Base-by-base conservation (phyloP, 2,888 invertebrate species). In the Cylloceria caligata region DNA sequence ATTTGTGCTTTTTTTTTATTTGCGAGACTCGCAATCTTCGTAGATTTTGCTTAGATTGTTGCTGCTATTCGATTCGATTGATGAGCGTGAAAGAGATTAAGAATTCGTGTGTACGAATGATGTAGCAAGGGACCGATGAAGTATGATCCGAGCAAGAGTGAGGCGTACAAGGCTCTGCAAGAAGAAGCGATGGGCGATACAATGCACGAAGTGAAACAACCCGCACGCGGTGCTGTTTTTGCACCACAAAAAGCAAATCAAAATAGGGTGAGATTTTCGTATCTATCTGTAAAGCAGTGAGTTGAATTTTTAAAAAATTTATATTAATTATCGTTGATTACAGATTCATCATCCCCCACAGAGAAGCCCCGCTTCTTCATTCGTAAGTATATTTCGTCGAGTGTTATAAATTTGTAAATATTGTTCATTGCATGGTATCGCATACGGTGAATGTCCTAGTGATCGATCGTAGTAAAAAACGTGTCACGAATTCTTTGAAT, bases 71-170 rank as follows among this genome's bases (percentile, higher is more conserved):
- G n/a, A 47, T 45, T 24, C 30, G 42, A 19, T 34, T n/a, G 1
- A 36, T 34, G 21, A 19, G 72, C 57, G 76, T 64, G 45, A 81
- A 64, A 68, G 27, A 52, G 39, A 57, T 76, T 93, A 93, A 93
- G 91, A 92, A 93, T 92, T 88, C 86, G 86, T 89, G 83, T 86
- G 84, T 86, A 86, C 81, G 86, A 88, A 89, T 85, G 83, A 87
- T 88, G 87, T 88, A 92, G 92, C 64, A 78, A 68, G 75, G 82
- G 82, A 72, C 83, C 86, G 64, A 74, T 68, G 67, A 95, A 95
- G 92, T 98, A 96, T 94, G 97, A 98, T 94, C 97, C 97, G 88
- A 96, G 96, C 92, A 96, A 96, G 94, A 97, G 97, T 91, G 97
- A 97, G 93, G 97, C 97, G 80, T 97, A 95, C 95, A 96, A 96